Percentiles rank a stretch among this genome's conserved stretches.
These are phyloP conservation scores for Tachyglossus aculeatus DNA, from an alignment of 2,797 vertebrate genomes.

Conservation along the genomic window DNA sequence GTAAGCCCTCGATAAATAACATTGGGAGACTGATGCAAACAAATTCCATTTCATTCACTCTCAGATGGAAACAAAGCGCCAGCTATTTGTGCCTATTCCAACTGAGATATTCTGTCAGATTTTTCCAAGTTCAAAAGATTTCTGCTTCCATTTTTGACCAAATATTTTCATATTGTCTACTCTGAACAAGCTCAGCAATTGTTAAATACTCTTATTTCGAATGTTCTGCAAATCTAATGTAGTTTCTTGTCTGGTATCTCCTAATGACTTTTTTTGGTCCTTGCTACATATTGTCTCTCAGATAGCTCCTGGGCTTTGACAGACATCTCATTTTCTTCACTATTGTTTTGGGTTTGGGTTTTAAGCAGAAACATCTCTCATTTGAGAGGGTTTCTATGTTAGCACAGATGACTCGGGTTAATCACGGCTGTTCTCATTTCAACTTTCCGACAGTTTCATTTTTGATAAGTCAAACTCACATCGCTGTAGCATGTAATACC, in stretches of 20 bases:
- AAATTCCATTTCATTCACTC: neutral
- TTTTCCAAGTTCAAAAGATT: slow-evolving; percentile 3
- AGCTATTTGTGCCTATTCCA: neutral
- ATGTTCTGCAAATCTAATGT: neutral
- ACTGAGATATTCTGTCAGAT: slow-evolving; percentile 22
- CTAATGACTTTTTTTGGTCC: neutral
- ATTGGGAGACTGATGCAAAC: too few relatives aligned
- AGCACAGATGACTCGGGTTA: too few relatives aligned
- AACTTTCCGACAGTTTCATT: too few relatives aligned
- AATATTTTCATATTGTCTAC: slow-evolving; percentile 1
- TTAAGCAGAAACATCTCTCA: too few relatives aligned
- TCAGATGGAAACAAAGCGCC: neutral
- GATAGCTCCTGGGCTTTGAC: too few relatives aligned
- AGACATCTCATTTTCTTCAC: too few relatives aligned
- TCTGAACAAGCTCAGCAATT: neutral
- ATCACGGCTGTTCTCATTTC: too few relatives aligned
- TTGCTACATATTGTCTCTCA: neutral
- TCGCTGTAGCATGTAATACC: too few relatives aligned
- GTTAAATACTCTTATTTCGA: neutral
- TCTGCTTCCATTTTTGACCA: slow-evolving; percentile 8
- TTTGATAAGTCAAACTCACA: too few relatives aligned
- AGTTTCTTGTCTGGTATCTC: neutral
- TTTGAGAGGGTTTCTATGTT: too few relatives aligned
- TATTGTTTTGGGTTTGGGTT: too few relatives aligned
- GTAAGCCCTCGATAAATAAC: too few relatives aligned